phyloP scores from a whole-genome alignment of 1,140 invertebrate genomes.

The Bemisia tabaci region DNA sequence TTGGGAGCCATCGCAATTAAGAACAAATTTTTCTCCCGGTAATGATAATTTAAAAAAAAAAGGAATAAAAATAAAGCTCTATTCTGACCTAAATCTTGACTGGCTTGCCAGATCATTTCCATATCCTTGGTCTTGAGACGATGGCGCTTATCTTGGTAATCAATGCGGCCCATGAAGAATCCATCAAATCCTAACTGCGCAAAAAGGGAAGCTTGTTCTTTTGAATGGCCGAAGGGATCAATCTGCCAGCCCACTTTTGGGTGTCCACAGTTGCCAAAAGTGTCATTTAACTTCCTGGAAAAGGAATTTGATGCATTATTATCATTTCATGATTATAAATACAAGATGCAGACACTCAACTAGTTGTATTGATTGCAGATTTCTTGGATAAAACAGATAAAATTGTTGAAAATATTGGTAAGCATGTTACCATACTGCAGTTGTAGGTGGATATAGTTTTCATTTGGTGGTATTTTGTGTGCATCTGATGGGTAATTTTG shows the following conservation, averaged over 20 bases:
- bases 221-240: constrained; percentile 58
- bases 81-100: constrained; percentile 34
- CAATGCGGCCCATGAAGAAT: constrained; percentile 55
- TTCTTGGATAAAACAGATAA: no score
- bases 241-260: constrained; percentile 62
- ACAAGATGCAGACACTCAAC: no score
- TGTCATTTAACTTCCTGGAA: constrained; percentile 40
- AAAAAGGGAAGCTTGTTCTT: constrained; percentile 53
- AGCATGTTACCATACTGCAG: no score
- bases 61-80: constrained; percentile 24
- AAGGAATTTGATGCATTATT: constrained; percentile 8
- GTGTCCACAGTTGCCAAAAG: constrained; percentile 47
- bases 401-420: no score
- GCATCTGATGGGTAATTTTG: no score
- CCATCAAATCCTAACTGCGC: constrained; percentile 58
- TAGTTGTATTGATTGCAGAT: no score
- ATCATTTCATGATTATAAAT: constrained; percentile 6
- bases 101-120: constrained; percentile 63
- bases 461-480: no score
- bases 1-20: no score
- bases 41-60: no score
- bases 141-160: constrained; percentile 54
- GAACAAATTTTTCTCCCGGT: no score
- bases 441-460: no score
- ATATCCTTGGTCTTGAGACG: constrained; percentile 46